A percentile compares a stretch with the other conserved stretches of the same genome.
Evolutionary conservation across 2,888 invertebrate species (phyloP).

Genomic region (Callinectes sapidus): DNA sequence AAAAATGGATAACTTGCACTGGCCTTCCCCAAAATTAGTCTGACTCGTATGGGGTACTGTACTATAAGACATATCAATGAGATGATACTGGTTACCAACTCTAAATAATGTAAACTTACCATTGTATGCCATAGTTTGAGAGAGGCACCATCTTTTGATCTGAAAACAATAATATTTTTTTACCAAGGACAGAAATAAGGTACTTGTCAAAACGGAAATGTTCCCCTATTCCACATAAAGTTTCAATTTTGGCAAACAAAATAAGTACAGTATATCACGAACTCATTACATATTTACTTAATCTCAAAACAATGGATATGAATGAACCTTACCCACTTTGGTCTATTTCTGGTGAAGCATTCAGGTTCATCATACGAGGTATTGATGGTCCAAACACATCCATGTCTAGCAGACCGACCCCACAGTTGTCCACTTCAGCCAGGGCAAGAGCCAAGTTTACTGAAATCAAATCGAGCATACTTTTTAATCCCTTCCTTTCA

Average conservation of each 20-base stretch:
- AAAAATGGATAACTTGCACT: too few relatives aligned
- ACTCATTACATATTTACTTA: background rate
- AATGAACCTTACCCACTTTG: conserved; percentile 77
- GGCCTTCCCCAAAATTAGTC: too few relatives aligned
- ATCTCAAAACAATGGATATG: background rate
- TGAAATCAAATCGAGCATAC: conserved; percentile 74
- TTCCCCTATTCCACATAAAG: background rate
- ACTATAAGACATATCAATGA: too few relatives aligned
- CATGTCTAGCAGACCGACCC: conserved; percentile 91
- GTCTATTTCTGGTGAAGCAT: conserved; percentile 86
- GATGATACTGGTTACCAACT: background rate
- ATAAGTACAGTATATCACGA: background rate
- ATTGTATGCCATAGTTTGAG: conserved; percentile 85
- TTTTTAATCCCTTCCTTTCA: background rate
- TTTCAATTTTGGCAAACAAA: background rate
- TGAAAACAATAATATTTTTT: conserved; percentile 73
- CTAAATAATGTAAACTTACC: background rate
- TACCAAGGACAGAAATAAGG: conserved; percentile 54
- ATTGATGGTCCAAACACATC: conserved; percentile 96
- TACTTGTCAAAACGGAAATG: background rate
- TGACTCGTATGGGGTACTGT: too few relatives aligned
- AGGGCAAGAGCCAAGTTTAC: conserved; percentile 91
- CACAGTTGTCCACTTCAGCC: conserved; percentile 77
- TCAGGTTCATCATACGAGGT: conserved; percentile 95
- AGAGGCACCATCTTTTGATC: conserved; percentile 90